phyloP scores from a whole-genome alignment of 2,113 vertebrate genomes.

The Monarcha castaneiventris region DNA sequence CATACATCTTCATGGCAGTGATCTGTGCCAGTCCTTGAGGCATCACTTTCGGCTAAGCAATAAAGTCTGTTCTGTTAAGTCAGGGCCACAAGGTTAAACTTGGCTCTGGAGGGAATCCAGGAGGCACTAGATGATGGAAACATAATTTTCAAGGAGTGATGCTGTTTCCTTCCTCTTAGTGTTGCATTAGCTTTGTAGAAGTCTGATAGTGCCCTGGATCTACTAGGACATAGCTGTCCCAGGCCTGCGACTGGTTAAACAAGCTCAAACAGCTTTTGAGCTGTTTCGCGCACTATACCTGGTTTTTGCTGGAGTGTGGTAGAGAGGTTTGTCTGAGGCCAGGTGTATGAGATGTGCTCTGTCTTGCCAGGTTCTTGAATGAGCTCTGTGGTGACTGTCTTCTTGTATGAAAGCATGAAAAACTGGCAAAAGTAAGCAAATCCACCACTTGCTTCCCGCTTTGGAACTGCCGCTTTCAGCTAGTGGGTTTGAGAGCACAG shows the following conservation, averaged over 20 bases:
- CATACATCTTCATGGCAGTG: background rate
- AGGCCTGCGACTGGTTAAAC: background rate
- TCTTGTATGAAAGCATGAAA: background rate
- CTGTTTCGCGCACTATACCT: background rate
- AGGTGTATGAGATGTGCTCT: background rate
- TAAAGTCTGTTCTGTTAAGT: background rate
- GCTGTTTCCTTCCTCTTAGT: background rate
- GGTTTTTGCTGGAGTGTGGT: background rate
- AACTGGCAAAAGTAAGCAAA: background rate
- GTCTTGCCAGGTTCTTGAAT: background rate
- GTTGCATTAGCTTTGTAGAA: background rate
- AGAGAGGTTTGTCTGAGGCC: background rate
- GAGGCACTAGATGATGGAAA: background rate
- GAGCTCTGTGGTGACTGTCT: background rate
- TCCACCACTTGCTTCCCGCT: background rate
- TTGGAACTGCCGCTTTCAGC: background rate
- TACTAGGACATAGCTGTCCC: background rate
- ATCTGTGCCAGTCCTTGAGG: background rate
- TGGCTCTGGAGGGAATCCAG: background rate
- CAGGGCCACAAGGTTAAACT: background rate
- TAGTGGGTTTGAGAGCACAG: background rate
- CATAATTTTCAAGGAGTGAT: background rate
- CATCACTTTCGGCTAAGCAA: background rate
- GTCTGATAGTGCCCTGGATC: background rate
- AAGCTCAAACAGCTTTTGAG: background rate